Evolutionary conservation across 1,140 invertebrate genomes (phyloP).

Genomic region (Caerostris darwini): DNA sequence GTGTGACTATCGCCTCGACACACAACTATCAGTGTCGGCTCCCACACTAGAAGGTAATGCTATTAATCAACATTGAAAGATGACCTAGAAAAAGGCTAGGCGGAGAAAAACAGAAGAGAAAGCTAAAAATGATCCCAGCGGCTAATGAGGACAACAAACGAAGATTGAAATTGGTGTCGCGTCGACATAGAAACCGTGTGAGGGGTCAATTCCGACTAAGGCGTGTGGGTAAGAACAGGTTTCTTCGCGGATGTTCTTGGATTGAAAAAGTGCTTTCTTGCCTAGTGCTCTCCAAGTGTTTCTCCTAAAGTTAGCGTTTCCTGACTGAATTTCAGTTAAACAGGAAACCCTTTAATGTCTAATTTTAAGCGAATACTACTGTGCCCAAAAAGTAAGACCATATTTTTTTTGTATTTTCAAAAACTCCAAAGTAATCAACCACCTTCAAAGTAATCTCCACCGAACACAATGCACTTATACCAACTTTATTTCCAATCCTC

Average conservation of each 20-base stretch:
- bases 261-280: not conserved
- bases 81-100: slow-evolving; percentile 42
- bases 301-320: not conserved
- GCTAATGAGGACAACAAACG: slow-evolving; percentile 58
- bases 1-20: not conserved
- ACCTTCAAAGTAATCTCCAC: too few species aligned
- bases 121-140: slow-evolving; percentile 38
- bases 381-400: too few species aligned
- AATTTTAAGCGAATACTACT: too few species aligned
- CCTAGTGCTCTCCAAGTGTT: not conserved
- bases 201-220: not conserved
- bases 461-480: too few species aligned
- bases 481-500: too few species aligned
- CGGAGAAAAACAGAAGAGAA: slow-evolving; percentile 25
- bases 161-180: slow-evolving; percentile 66
- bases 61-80: slow-evolving; percentile 67
- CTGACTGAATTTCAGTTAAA: not conserved
- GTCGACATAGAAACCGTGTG: not conserved
- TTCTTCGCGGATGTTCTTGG: slow-evolving; percentile 1
- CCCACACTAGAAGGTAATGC: slow-evolving; percentile 20
- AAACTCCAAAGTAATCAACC: too few species aligned
- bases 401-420: too few species aligned
- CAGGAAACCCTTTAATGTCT: not conserved
- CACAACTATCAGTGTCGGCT: not conserved
- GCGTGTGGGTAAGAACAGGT: slow-evolving; percentile 45